These are phyloP conservation scores for Diglossa cyanea DNA, from an alignment of 2,797 vertebrate genomes.

Conservation along the genomic window DNA sequence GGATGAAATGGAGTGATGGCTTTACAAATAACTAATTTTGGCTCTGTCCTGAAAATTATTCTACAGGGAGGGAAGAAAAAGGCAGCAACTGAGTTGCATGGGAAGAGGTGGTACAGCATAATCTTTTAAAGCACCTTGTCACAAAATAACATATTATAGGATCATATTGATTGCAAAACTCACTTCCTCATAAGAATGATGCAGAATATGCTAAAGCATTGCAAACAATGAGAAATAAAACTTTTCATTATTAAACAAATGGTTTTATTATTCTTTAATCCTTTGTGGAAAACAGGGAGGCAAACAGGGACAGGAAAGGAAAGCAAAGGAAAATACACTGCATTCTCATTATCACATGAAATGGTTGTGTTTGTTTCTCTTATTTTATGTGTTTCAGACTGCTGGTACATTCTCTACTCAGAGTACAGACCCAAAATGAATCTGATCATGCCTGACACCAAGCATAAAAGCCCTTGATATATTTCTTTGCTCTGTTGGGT, in stretches of 20 bases:
- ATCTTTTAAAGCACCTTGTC: background rate
- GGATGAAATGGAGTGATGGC: background rate
- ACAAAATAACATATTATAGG: background rate
- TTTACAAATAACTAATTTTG: background rate
- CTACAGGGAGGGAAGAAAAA: background rate
- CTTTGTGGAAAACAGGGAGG: background rate
- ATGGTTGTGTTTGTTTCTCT: background rate
- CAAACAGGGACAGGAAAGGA: background rate
- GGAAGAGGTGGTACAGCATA: background rate
- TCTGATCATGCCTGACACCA: background rate
- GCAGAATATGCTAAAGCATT: background rate
- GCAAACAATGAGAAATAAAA: background rate
- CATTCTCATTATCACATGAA: background rate
- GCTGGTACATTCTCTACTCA: background rate
- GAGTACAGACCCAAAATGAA: background rate
- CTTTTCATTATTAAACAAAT: background rate
- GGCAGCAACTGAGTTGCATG: background rate
- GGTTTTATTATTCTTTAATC: background rate
- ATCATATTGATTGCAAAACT: background rate
- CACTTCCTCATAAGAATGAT: background rate
- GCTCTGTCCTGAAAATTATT: background rate
- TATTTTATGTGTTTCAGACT: background rate
- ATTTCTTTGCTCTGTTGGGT: background rate
- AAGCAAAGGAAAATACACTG: background rate
- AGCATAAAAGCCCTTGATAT: background rate